Evolutionary conservation across 2,888 invertebrate species (phyloP), one percentile per base, ranked within the genome.

Genomic region (Macaria notata): DNA sequence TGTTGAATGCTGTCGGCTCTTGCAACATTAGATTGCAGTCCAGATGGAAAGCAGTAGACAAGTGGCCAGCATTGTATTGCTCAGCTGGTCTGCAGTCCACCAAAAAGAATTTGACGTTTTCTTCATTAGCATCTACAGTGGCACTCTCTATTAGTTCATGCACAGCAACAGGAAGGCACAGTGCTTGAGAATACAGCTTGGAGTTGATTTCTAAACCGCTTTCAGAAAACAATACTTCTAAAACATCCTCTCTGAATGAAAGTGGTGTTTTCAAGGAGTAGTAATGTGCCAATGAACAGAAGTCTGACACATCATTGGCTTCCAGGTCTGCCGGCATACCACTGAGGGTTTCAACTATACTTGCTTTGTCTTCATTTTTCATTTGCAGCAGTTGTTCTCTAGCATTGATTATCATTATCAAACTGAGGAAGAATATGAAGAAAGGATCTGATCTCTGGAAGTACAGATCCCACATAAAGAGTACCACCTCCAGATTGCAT

Each of bases 1-100:
- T 98, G 59, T 95, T 94, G 84, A 99, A 99, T 51, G 98, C 97
- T 66, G 95, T 94, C 0, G 99, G 99, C 81, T 98, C 98, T 91
- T 98, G 98, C 57, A 99, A 92, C 98, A 99, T 98, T 75, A 99
- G 92, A 86, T 98, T 97, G 75, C 98, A 98, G 84, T 99, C 99
- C 63, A 99, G 93, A 88, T 99, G 99, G 91, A 99, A 99, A 54
- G 99, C 99, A 51, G 98, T 99, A 1, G 98, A 96, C 66, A 99
- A 93, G 90, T 99, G 99, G 0, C 99, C 99, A 54, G 96, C 95
- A 89, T 99, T 99, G 80, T 99, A 99, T 78, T 99, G 98, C 66
- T 98, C 98, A 8, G 98, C 95, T 6, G 99, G 98, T 64, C 99
- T 94, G 83, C 99, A 99, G 85, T 99, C 99, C 6, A 99, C 98